Evolutionary conservation across 2,797 vertebrate species (phyloP).

Genomic region (Heterohyrax brucei): DNA sequence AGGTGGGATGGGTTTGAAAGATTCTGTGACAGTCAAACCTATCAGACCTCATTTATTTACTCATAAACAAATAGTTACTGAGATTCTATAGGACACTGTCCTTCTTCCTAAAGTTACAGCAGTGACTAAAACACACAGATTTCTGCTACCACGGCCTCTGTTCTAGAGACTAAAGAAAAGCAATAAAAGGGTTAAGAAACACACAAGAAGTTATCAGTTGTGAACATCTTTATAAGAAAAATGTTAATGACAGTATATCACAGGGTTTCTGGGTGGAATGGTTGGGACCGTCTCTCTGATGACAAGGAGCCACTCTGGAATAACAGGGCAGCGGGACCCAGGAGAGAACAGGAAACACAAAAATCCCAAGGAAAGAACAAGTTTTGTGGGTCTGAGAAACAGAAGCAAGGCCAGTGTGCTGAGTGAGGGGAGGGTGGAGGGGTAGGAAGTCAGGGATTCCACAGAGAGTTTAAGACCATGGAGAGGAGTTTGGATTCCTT

Average conservation of each 20-base stretch:
- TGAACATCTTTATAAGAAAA: neutral
- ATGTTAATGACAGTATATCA: neutral
- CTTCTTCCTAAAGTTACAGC: neutral
- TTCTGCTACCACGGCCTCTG: neutral
- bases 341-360: neutral
- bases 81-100: neutral
- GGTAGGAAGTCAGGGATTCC: neutral
- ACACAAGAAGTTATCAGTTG: neutral
- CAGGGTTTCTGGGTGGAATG: slow-evolving; percentile 15
- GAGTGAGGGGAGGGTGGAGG: neutral
- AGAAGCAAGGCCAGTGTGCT: slow-evolving; percentile 30
- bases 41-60: neutral
- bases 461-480: neutral
- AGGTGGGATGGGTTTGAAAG: neutral
- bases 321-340: neutral
- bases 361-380: neutral
- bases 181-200: neutral
- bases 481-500: neutral
- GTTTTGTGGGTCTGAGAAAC: neutral
- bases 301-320: neutral
- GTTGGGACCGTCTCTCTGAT: neutral
- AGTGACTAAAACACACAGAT: neutral
- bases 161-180: neutral
- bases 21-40: too few relatives aligned
- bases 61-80: neutral